Conservation (phyloP, 2,888 invertebrate species). For the Dyspetes luteomarginatus region DNA sequence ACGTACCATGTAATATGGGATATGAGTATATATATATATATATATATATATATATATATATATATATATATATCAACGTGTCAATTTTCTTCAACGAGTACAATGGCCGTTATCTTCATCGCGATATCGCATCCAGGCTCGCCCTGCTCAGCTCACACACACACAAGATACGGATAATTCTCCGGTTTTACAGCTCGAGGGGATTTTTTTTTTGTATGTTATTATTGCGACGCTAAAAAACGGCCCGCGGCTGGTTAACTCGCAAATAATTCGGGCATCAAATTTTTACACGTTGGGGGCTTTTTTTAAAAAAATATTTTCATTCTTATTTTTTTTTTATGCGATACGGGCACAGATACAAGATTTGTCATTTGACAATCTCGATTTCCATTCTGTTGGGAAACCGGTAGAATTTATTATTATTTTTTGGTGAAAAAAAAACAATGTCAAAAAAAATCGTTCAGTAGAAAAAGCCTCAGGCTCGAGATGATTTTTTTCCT, state of each 20-base stretch:
- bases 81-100: slow-evolving; percentile 32
- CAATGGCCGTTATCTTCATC: slow-evolving; percentile 40
- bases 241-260: slow-evolving; percentile 2
- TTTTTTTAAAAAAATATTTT: slow-evolving; percentile 2
- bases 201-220: not conserved
- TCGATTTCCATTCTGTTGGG: not conserved
- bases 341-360: not conserved
- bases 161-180: slow-evolving; percentile 52
- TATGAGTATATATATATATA: too few species aligned
- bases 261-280: not conserved
- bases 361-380: not conserved
- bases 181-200: slow-evolving; percentile 24
- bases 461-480: too few species aligned
- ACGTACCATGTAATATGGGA: too few species aligned
- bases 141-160: slow-evolving; percentile 16
- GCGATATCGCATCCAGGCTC: slow-evolving; percentile 30
- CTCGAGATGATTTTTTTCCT: not conserved
- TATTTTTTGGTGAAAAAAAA: not conserved
- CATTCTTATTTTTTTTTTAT: slow-evolving; percentile 4
- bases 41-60: not conserved
- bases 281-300: not conserved
- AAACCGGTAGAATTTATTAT: not conserved
- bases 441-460: too few species aligned
- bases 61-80: slow-evolving; percentile 1
- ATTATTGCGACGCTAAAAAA: slow-evolving; percentile 13